phyloP scores from a whole-genome alignment of 1,140 invertebrate genomes.

The Cherax destructor region DNA sequence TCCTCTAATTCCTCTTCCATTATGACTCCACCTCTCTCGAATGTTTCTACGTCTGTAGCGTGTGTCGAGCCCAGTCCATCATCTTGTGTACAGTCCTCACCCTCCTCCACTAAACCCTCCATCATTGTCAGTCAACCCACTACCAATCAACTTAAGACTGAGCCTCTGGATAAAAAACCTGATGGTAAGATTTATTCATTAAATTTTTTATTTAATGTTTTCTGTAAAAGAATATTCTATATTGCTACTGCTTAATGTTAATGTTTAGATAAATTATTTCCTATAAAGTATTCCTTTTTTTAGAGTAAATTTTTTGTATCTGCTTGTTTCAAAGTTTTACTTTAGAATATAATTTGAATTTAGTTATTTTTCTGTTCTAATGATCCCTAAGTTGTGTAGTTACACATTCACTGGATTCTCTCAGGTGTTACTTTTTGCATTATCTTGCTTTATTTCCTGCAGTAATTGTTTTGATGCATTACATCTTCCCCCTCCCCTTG shows the following conservation, averaged over 20 bases:
- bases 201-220: conserved; percentile 15
- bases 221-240: background rate
- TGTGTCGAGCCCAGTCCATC: conserved; percentile 1
- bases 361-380: conserved; percentile 10
- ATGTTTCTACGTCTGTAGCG: background rate
- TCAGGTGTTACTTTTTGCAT: conserved; percentile 26
- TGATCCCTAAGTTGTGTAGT: conserved; percentile 16
- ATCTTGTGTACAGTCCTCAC: background rate
- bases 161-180: conserved; percentile 38
- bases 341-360: conserved; percentile 16
- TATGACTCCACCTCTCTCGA: conserved; percentile 36
- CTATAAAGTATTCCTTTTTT: conserved; percentile 15
- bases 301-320: conserved; percentile 33
- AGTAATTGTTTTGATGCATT: background rate
- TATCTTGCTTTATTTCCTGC: conserved; percentile 20
- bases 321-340: conserved; percentile 9
- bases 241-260: conserved; percentile 34
- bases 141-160: conserved; percentile 38
- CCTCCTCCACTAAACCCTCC: conserved; percentile 11
- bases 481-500: background rate
- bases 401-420: background rate
- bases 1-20: conserved; percentile 33
- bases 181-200: conserved; percentile 29
- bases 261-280: conserved; percentile 19
- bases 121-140: conserved; percentile 32